phyloP scores from a whole-genome alignment of 1,140 invertebrate species.

The Drosophila ogumai region DNA sequence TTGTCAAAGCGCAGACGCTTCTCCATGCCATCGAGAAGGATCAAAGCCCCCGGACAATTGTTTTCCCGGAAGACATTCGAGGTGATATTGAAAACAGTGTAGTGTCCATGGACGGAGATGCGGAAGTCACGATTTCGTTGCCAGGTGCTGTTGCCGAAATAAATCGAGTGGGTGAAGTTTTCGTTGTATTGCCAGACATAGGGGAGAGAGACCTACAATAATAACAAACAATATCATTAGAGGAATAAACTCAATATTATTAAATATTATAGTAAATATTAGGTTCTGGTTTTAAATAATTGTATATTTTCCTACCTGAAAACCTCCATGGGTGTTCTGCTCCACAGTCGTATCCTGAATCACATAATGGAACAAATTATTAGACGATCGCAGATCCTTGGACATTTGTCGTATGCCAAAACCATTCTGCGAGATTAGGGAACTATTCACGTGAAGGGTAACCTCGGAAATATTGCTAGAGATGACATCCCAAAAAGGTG shows the following conservation, averaged over 20 bases:
- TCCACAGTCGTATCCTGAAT: slow-evolving; percentile 95
- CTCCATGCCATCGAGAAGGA: slow-evolving; percentile 97
- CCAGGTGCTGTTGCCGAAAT: slow-evolving; percentile 94
- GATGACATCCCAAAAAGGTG: slow-evolving; percentile 93
- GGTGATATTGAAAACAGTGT: slow-evolving; percentile 93
- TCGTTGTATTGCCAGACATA: slow-evolving; percentile 98
- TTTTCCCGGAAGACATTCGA: slow-evolving; percentile 95
- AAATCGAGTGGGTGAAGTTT: slow-evolving; percentile 96
- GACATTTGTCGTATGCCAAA: slow-evolving; percentile 94
- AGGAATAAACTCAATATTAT: too few relatives aligned
- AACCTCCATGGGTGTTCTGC: slow-evolving; percentile 92
- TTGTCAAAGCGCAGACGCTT: slow-evolving; percentile 94
- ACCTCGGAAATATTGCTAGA: slow-evolving; percentile 93
- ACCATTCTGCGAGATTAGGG: slow-evolving; percentile 93
- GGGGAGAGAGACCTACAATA: slow-evolving; percentile 92
- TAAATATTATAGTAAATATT: too few relatives aligned
- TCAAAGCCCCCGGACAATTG: slow-evolving; percentile 91
- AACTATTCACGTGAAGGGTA: slow-evolving; percentile 93
- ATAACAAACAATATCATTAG: background rate
- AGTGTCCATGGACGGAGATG: slow-evolving; percentile 95
- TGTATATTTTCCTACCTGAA: slow-evolving; percentile 86
- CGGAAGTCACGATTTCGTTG: slow-evolving; percentile 93
- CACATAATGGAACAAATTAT: slow-evolving; percentile 97
- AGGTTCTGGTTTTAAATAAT: too few relatives aligned
- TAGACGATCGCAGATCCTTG: slow-evolving; percentile 94